Conservation (phyloP, 2,797 vertebrate species). For the Aeoliscus strigatus region DNA sequence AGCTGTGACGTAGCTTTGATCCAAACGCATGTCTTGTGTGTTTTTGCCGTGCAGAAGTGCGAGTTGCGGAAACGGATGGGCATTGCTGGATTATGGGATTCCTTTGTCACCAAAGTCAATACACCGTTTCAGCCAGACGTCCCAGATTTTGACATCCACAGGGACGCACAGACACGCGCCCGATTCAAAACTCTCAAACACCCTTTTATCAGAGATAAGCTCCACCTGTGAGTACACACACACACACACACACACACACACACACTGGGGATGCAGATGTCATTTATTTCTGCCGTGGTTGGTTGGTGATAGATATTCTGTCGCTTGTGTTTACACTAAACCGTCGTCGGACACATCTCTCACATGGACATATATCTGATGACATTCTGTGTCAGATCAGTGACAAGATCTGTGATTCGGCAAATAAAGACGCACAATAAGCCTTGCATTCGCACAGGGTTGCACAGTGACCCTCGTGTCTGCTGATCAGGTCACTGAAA, state of each 20-base stretch:
- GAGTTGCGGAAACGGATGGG: conserved; percentile 82
- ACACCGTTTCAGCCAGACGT: conserved; percentile 86
- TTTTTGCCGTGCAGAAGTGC: conserved; percentile 76
- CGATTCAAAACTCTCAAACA: conserved; percentile 86
- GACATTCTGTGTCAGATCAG: too few species aligned
- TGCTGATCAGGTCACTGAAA: conserved; percentile 5
- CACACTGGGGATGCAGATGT: neutral
- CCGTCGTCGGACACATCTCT: too few species aligned
- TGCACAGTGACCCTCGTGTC: too few species aligned
- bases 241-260: conserved; percentile 2
- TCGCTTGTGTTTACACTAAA: too few species aligned
- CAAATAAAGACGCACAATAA: too few species aligned
- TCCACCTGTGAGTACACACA: conserved; percentile 85
- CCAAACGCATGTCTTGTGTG: conserved; percentile 7
- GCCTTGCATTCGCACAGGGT: too few species aligned
- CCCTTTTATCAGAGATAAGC: conserved; percentile 91
- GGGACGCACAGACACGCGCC: conserved; percentile 62
- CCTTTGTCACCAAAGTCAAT: conserved; percentile 76
- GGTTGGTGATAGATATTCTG: too few species aligned
- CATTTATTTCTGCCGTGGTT: conserved; percentile 4
- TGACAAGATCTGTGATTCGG: too few species aligned
- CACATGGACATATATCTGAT: too few species aligned
- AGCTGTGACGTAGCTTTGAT: neutral
- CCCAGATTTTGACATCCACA: conserved; percentile 61
- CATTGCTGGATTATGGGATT: conserved; percentile 76